phyloP scores from a whole-genome alignment of 2,113 vertebrate species.

The Osmerus mordax region DNA sequence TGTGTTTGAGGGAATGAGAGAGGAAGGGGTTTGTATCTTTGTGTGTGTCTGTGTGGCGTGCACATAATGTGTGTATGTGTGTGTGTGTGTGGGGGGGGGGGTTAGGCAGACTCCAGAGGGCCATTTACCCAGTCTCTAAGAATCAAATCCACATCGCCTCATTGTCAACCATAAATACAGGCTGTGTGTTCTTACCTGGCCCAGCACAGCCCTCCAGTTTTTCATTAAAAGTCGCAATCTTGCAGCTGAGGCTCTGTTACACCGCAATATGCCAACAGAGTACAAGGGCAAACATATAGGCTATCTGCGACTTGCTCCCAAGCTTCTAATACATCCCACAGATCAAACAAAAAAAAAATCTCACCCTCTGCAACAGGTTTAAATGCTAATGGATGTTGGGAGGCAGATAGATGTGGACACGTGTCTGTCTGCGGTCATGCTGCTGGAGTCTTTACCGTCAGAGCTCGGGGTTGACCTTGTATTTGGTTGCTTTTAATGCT shows the following conservation, averaged over 20 bases:
- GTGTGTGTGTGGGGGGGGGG: slow-evolving; percentile 28
- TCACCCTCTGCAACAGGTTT: slow-evolving; percentile 53
- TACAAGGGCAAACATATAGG: slow-evolving; percentile 75
- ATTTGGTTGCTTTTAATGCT: slow-evolving; percentile 25
- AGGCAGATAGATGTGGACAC: slow-evolving; percentile 39
- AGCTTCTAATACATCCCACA: slow-evolving; percentile 60
- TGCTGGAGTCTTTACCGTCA: slow-evolving; percentile 33
- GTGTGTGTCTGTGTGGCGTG: slow-evolving; percentile 14
- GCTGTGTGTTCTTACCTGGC: slow-evolving; percentile 68
- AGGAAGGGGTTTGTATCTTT: slow-evolving; percentile 22
- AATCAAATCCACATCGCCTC: slow-evolving; percentile 38
- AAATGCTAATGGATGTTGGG: slow-evolving; percentile 61
- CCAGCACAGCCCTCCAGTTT: slow-evolving; percentile 52
- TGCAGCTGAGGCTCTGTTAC: slow-evolving; percentile 74
- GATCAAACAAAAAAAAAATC: slow-evolving; percentile 25
- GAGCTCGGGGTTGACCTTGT: slow-evolving; percentile 18
- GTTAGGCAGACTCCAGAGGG: slow-evolving; percentile 46
- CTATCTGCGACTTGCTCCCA: slow-evolving; percentile 57
- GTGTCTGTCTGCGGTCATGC: slow-evolving; percentile 17
- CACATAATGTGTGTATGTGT: not conserved
- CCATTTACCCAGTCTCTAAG: slow-evolving; percentile 52
- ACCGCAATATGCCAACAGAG: slow-evolving; percentile 60
- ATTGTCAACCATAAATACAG: slow-evolving; percentile 64
- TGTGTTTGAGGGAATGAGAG: not conserved
- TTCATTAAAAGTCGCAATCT: slow-evolving; percentile 64